Evolutionary conservation across 2,113 vertebrate genomes (phyloP).

Genomic region (Chloroceryle aenea): DNA sequence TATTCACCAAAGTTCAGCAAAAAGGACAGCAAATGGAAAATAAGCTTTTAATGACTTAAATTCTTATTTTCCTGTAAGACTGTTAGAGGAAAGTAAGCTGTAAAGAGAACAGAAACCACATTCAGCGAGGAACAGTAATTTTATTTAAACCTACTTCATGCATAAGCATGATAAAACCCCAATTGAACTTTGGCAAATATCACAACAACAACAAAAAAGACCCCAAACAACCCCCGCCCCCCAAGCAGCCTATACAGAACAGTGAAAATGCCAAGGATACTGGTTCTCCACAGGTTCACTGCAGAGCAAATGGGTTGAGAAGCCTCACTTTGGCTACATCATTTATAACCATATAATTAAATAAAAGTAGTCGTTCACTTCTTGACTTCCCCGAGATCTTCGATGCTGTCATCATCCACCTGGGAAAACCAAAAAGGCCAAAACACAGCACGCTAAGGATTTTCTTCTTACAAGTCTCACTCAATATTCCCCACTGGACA

Average conservation of each 20-base stretch:
- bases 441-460: background rate
- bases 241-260: constrained; percentile 87
- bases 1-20: background rate
- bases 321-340: constrained; percentile 86
- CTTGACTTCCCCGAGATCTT: constrained; percentile 98
- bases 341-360: constrained; percentile 82
- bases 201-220: constrained; percentile 68
- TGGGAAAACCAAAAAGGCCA: constrained; percentile 30
- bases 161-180: constrained; percentile 82
- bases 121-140: constrained; percentile 75
- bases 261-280: constrained; percentile 81
- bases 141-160: constrained; percentile 92
- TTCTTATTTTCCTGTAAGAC: background rate
- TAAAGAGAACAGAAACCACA: background rate
- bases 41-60: background rate
- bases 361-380: constrained; percentile 90
- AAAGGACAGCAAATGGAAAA: background rate
- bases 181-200: constrained; percentile 91
- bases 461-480: background rate
- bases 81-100: background rate
- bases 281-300: constrained; percentile 81
- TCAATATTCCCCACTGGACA: background rate
- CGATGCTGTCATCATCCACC: constrained; percentile 99
- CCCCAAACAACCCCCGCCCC: background rate
- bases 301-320: constrained; percentile 89